Percentiles rank a stretch among this genome's conserved stretches.
These are phyloP conservation scores for Triplophysa dalaica DNA, from an alignment of 2,113 vertebrate genomes.

Conservation along the genomic window DNA sequence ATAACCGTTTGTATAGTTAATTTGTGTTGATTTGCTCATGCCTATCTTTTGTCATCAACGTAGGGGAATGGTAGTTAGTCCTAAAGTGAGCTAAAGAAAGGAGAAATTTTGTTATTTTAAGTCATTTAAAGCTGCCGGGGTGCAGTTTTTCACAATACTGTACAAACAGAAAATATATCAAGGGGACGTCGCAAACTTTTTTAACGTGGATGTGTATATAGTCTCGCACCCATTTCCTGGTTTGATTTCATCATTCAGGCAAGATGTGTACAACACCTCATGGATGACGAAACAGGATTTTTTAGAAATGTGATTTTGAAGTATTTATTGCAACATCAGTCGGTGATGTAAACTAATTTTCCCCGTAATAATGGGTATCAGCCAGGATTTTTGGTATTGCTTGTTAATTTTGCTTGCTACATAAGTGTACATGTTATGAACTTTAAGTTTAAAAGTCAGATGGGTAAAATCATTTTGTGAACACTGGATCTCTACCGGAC, in stretches of 20 bases:
- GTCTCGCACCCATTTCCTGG: constrained; percentile 52
- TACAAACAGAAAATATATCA: constrained; percentile 67
- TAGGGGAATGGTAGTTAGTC: constrained; percentile 56
- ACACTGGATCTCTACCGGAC: constrained; percentile 36
- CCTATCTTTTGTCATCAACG: constrained; percentile 59
- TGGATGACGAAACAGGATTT: neutral
- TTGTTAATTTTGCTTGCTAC: constrained; percentile 46
- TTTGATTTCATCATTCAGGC: neutral
- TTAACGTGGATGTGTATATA: constrained; percentile 64
- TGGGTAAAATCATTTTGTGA: constrained; percentile 36
- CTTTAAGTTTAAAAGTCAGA: constrained; percentile 28
- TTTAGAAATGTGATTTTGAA: neutral
- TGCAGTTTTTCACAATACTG: constrained; percentile 54
- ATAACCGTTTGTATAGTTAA: constrained; percentile 62
- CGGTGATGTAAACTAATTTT: constrained; percentile 13
- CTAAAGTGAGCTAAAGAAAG: constrained; percentile 55
- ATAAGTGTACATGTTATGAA: constrained; percentile 45
- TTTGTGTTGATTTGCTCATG: constrained; percentile 41
- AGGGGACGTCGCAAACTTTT: constrained; percentile 46
- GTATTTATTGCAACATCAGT: constrained; percentile 24
- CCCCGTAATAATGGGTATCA: constrained; percentile 16
- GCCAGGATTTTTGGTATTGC: constrained; percentile 8
- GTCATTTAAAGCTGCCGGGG: constrained; percentile 23
- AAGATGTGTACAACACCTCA: neutral
- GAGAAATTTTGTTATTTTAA: constrained; percentile 7